phyloP scores from a whole-genome alignment of 2,113 vertebrate species.

The Psephotus haematonotus region DNA sequence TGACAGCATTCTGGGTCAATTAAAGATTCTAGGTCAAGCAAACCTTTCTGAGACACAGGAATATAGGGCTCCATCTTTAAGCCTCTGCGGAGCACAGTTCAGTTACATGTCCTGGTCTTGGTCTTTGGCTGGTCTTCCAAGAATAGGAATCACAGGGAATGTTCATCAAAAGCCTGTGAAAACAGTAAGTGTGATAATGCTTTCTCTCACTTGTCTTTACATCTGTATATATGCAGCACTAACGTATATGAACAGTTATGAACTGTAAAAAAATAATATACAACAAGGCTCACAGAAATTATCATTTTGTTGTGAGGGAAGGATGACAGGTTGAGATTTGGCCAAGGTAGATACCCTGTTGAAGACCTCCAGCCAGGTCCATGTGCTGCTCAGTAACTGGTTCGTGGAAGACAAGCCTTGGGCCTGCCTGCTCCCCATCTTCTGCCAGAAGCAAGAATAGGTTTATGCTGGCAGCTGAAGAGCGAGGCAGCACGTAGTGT shows the following conservation, averaged over 20 bases:
- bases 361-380: background rate
- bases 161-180: background rate
- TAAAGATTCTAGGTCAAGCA: background rate
- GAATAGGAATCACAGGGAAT: background rate
- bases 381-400: background rate
- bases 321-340: background rate
- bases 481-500: accelerated
- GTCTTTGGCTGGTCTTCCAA: background rate
- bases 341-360: background rate
- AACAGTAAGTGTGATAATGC: background rate
- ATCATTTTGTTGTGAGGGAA: background rate
- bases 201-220: background rate
- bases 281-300: background rate
- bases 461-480: background rate
- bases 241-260: background rate
- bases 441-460: background rate
- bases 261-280: background rate
- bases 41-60: background rate
- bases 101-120: background rate
- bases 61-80: background rate
- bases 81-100: background rate
- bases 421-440: background rate
- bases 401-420: background rate
- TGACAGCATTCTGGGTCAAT: background rate
- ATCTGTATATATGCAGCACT: background rate